Conservation (phyloP, 1,140 invertebrate genomes). For the Aleiodes sp. region DNA sequence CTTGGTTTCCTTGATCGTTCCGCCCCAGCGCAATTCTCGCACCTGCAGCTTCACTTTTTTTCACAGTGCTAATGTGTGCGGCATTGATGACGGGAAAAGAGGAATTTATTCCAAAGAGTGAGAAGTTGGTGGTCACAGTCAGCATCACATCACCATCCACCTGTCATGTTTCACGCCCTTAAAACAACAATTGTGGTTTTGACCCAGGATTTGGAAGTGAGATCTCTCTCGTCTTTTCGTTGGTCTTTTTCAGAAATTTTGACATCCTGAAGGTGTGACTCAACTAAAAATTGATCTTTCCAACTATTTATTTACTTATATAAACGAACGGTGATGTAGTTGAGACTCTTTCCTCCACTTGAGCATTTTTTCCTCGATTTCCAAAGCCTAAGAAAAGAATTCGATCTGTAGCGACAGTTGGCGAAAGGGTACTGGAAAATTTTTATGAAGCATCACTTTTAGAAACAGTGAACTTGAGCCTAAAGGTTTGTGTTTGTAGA, state of each 20-base stretch:
- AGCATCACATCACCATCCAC: constrained; percentile 56
- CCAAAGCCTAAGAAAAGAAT: background rate
- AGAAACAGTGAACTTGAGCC: background rate
- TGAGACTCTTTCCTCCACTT: too few species aligned
- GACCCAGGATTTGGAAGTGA: constrained; percentile 51
- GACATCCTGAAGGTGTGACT: constrained; percentile 33
- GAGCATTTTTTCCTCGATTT: constrained; percentile 18
- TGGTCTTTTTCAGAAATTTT: background rate
- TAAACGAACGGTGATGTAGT: too few species aligned
- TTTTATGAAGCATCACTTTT: background rate
- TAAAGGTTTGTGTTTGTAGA: background rate
- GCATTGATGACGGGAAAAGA: background rate
- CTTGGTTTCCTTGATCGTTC: constrained; percentile 21
- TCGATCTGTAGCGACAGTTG: background rate
- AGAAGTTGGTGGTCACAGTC: background rate
- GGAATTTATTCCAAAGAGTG: background rate
- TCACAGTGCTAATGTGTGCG: background rate
- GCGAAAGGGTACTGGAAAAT: background rate
- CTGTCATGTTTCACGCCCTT: constrained; percentile 65
- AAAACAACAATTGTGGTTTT: constrained; percentile 60
- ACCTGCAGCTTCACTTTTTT: constrained; percentile 13
- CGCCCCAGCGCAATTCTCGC: constrained; percentile 22
- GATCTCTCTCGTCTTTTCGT: constrained; percentile 18
- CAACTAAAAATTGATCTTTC: constrained; percentile 37
- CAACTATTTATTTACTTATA: constrained; percentile 50